Percentiles rank a stretch among this genome's conserved stretches.
Conservation (phyloP, 2,888 invertebrate species). For the Pyrrhia umbra region DNA sequence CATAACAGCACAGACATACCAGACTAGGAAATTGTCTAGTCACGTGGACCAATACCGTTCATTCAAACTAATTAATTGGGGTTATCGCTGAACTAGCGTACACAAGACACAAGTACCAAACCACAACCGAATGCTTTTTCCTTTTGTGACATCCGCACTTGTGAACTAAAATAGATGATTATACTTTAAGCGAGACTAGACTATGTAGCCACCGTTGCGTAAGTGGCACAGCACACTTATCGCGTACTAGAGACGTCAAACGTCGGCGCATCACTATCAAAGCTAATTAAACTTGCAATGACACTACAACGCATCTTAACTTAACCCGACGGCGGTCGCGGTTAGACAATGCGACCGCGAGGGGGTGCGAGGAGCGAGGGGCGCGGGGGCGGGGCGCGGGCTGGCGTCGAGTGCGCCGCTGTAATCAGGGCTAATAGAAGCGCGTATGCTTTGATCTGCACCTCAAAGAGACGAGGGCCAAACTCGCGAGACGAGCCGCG, state of each 20-base stretch:
- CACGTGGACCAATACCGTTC: conserved; percentile 29
- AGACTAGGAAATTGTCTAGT: conserved; percentile 1
- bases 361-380: conserved; percentile 59
- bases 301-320: conserved; percentile 81
- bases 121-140: conserved; percentile 19
- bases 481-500: conserved; percentile 73
- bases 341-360: conserved; percentile 75
- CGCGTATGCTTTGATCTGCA: conserved; percentile 88
- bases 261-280: conserved; percentile 69
- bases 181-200: conserved; percentile 11
- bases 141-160: conserved; percentile 24
- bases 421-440: conserved; percentile 90
- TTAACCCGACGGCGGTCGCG: conserved; percentile 75
- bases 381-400: conserved; percentile 46
- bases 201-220: conserved; percentile 48
- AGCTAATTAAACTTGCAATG: conserved; percentile 88
- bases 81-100: conserved; percentile 43
- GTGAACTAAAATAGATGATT: conserved; percentile 31
- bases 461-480: conserved; percentile 85
- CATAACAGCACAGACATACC: neutral
- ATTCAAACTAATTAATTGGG: conserved; percentile 31
- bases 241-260: conserved; percentile 56
- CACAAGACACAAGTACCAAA: conserved; percentile 3
- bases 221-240: conserved; percentile 51
- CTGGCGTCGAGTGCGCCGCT: conserved; percentile 74